Conservation (phyloP, 2,797 vertebrate genomes). For the Chelon labrosus region DNA sequence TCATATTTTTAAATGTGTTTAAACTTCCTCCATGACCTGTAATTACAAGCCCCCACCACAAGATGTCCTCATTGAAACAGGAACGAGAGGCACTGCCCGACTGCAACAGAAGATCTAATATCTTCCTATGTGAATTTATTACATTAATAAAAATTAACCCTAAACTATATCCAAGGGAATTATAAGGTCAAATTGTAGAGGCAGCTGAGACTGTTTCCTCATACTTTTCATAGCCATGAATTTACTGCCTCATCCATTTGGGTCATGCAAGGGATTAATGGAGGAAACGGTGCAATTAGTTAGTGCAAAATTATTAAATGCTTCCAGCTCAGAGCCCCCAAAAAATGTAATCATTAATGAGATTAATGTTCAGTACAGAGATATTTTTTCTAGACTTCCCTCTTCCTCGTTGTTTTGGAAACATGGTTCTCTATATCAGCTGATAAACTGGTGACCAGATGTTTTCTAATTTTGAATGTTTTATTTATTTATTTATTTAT, state of each 20-base stretch:
- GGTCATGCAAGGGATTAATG: slow-evolving; percentile 11
- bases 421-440: neutral
- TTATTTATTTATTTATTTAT: neutral
- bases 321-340: neutral
- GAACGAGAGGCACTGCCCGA: neutral
- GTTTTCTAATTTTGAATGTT: neutral
- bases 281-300: neutral
- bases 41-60: slow-evolving; percentile 36
- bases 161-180: neutral
- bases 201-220: neutral
- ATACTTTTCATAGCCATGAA: neutral
- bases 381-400: too few relatives aligned
- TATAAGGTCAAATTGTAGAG: neutral
- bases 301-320: slow-evolving; percentile 7
- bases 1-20: too few relatives aligned
- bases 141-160: neutral
- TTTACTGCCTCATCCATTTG: neutral
- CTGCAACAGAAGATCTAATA: neutral
- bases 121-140: neutral
- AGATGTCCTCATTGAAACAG: slow-evolving; percentile 45
- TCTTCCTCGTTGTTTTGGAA: neutral
- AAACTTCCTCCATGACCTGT: slow-evolving; percentile 18
- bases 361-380: slow-evolving; percentile 2
- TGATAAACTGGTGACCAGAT: neutral
- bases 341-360: neutral